Conservation (phyloP, 2,888 invertebrate genomes). For the Oscheius myriophilus region DNA sequence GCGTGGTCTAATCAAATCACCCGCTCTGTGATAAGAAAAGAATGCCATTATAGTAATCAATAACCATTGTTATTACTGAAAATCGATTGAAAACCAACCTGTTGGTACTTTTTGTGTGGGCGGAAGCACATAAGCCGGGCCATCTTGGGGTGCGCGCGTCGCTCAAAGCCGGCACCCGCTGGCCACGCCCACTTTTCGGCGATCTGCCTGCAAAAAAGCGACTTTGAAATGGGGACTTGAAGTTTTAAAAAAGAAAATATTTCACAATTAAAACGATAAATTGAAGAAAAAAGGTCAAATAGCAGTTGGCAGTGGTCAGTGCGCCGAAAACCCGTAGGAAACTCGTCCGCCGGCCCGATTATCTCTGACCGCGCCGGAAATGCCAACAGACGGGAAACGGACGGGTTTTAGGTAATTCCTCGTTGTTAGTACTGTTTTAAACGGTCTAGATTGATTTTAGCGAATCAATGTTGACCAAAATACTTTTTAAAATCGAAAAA, state of each 20-base stretch:
- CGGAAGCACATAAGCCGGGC: conserved; percentile 32
- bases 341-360: conserved; percentile 27
- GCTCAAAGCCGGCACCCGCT: not conserved
- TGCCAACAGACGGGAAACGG: no score
- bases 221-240: not conserved
- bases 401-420: no score
- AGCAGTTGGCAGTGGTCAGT: conserved; percentile 9
- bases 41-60: not conserved
- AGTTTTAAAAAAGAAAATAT: no score
- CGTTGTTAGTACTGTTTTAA: no score
- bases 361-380: not conserved
- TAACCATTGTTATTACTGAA: not conserved
- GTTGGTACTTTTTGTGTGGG: conserved; percentile 21
- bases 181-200: conserved; percentile 6
- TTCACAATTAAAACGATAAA: no score
- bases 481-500: no score
- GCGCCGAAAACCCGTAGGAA: conserved; percentile 27
- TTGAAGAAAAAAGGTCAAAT: conserved; percentile 14
- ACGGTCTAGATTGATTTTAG: no score
- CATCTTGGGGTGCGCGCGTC: conserved; percentile 20
- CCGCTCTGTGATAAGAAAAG: not conserved
- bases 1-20: conserved; percentile 17
- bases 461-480: no score
- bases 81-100: conserved; percentile 6
- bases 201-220: conserved; percentile 4